Conservation (phyloP, 2,888 invertebrate genomes). For the Nephrotoma guestfalica region DNA sequence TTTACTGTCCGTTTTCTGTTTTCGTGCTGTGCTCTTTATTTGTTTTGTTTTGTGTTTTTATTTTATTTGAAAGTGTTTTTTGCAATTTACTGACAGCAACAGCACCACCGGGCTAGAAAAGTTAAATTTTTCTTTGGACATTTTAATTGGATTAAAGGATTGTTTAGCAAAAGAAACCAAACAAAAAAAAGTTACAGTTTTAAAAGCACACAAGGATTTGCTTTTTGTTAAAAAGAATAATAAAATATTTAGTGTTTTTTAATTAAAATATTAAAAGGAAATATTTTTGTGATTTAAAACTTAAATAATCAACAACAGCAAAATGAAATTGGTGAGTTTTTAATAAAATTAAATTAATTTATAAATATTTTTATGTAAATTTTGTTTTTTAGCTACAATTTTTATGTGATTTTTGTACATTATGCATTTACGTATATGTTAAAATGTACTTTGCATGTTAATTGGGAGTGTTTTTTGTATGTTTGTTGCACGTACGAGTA, state of each 20-base stretch:
- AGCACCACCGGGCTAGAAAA: not conserved
- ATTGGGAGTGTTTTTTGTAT: not conserved
- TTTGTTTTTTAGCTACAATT: not conserved
- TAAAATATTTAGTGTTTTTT: not conserved
- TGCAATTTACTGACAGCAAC: not conserved
- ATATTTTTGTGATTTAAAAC: not conserved
- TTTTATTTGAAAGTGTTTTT: not conserved
- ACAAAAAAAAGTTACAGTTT: not conserved
- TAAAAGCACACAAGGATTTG: not conserved
- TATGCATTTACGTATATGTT: not conserved
- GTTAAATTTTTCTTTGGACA: not conserved
- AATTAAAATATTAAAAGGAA: not conserved
- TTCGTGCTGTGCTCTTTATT: not conserved
- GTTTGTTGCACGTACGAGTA: not conserved
- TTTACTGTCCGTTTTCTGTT: not conserved
- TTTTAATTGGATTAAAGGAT: not conserved
- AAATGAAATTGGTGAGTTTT: not conserved
- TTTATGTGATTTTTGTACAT: not conserved
- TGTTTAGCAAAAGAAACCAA: not conserved
- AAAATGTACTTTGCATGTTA: not conserved
- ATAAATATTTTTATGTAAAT: not conserved
- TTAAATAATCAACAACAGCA: not conserved
- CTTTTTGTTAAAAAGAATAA: not conserved
- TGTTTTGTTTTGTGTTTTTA: not conserved
- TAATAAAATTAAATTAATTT: not conserved